Percentiles rank a stretch among this genome's conserved stretches.
These are phyloP conservation scores for Trichomycterus rosablanca DNA, from an alignment of 2,113 vertebrate species.

Conservation along the genomic window DNA sequence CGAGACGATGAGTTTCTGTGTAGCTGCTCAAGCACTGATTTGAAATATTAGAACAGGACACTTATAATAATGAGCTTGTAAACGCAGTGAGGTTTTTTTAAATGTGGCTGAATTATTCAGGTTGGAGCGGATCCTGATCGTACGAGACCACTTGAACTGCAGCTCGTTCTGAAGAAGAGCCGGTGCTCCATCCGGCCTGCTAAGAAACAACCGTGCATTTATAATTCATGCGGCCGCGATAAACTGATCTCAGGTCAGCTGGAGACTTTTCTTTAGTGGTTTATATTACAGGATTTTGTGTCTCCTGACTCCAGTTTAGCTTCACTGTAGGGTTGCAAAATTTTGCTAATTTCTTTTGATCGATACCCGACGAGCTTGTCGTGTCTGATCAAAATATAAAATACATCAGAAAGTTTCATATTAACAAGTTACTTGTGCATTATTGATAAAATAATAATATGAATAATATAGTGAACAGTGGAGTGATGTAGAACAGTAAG, in stretches of 20 bases:
- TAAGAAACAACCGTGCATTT: conserved; percentile 34
- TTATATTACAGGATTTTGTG: no score
- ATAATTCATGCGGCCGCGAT: conserved; percentile 35
- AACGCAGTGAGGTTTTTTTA: conserved; percentile 13
- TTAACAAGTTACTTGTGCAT: no score
- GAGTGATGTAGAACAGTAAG: no score
- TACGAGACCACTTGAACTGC: conserved; percentile 29
- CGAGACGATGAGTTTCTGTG: background rate
- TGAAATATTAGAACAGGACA: background rate
- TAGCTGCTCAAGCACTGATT: background rate
- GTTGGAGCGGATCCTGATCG: conserved; percentile 35
- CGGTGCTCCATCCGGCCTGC: conserved; percentile 21
- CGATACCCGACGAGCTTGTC: no score
- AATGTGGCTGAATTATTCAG: conserved; percentile 39
- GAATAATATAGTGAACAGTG: no score
- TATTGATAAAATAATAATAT: no score
- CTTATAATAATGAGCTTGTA: background rate
- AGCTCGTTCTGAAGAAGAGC: conserved; percentile 8
- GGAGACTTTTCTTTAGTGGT: no score
- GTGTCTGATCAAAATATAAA: no score
- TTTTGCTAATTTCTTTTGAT: no score
- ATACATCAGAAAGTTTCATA: no score
- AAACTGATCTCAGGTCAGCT: conserved; percentile 15
- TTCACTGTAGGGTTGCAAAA: no score
- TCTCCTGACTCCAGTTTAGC: no score